Conservation (phyloP, 2,113 vertebrate species). For the Ellobius talpinus region DNA sequence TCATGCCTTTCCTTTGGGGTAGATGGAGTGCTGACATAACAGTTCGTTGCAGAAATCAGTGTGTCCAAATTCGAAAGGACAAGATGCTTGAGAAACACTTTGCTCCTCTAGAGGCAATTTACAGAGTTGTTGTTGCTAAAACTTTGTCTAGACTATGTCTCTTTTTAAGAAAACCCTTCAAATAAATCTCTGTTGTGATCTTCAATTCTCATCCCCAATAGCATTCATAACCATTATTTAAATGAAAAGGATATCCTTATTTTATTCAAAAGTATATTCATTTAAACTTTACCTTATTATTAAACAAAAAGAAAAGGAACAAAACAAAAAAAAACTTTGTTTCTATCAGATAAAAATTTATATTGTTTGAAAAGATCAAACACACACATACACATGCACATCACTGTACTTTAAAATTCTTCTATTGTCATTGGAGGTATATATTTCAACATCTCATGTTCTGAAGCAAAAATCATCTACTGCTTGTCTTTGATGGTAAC, state of each 20-base stretch:
- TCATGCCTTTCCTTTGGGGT: slow-evolving; percentile 63
- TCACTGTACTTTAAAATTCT: neutral
- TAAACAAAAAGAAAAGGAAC: neutral
- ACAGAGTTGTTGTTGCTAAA: slow-evolving; percentile 31
- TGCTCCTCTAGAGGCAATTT: slow-evolving; percentile 67
- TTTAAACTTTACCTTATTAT: neutral
- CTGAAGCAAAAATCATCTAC: neutral
- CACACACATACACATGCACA: neutral
- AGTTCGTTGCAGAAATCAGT: slow-evolving; percentile 66
- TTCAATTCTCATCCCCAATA: slow-evolving; percentile 41
- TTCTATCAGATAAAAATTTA: neutral
- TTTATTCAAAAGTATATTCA: slow-evolving; percentile 26
- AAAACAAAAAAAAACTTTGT: neutral
- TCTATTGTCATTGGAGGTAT: neutral
- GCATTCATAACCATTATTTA: neutral
- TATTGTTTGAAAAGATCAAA: slow-evolving; percentile 27
- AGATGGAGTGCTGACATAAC: slow-evolving; percentile 78
- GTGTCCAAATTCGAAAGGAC: slow-evolving; percentile 74
- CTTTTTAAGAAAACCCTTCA: slow-evolving; percentile 35
- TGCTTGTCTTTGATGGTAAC: neutral
- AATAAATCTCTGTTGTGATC: slow-evolving; percentile 55
- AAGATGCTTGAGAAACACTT: slow-evolving; percentile 68
- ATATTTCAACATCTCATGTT: neutral
- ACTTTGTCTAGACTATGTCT: slow-evolving; percentile 58
- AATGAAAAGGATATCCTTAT: neutral